These are phyloP conservation scores for Drosophila rufa DNA, from an alignment of 1,140 invertebrate species.

Conservation along the genomic window DNA sequence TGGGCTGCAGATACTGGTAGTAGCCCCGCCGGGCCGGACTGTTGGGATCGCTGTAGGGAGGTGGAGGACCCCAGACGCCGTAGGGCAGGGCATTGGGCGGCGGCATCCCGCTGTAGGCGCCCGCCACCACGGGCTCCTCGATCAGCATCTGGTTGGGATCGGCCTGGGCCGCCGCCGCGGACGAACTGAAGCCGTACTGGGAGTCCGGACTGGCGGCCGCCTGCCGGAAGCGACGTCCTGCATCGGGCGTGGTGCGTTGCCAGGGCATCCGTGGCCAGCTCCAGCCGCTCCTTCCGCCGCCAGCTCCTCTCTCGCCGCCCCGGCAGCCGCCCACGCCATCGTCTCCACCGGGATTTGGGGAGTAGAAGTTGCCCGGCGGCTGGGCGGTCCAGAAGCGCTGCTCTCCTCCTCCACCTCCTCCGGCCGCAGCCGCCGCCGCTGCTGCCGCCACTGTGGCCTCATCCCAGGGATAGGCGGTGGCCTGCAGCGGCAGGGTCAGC, in stretches of 20 bases:
- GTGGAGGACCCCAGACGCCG: conserved; percentile 90
- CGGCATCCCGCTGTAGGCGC: conserved; percentile 58
- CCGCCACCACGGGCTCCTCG: conserved; percentile 51
- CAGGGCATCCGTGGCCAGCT: conserved; percentile 87
- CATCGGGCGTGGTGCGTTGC: conserved; percentile 83
- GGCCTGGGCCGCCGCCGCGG: conserved; percentile 62
- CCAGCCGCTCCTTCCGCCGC: conserved; percentile 86
- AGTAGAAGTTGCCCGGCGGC: conserved; percentile 90
- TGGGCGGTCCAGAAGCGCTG: conserved; percentile 76
- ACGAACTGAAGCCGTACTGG: conserved; percentile 88
- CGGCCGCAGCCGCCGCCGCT: conserved; percentile 58
- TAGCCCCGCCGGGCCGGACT: conserved; percentile 87
- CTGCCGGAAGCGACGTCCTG: conserved; percentile 74
- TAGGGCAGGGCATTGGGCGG: conserved; percentile 78
- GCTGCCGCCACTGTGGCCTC: conserved; percentile 69
- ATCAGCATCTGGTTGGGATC: conserved; percentile 69
- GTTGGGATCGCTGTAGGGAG: conserved; percentile 90
- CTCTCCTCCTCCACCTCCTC: conserved; percentile 52
- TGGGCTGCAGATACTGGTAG: conserved; percentile 84
- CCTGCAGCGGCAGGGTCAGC: conserved; percentile 63
- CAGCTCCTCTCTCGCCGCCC: conserved; percentile 42
- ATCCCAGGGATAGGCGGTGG: conserved; percentile 77
- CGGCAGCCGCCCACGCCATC: conserved; percentile 48
- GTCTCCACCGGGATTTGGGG: conserved; percentile 90
- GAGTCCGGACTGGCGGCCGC: conserved; percentile 87